Base-by-base conservation (phyloP, 2,113 vertebrate species). In the Podilymbus podiceps region DNA sequence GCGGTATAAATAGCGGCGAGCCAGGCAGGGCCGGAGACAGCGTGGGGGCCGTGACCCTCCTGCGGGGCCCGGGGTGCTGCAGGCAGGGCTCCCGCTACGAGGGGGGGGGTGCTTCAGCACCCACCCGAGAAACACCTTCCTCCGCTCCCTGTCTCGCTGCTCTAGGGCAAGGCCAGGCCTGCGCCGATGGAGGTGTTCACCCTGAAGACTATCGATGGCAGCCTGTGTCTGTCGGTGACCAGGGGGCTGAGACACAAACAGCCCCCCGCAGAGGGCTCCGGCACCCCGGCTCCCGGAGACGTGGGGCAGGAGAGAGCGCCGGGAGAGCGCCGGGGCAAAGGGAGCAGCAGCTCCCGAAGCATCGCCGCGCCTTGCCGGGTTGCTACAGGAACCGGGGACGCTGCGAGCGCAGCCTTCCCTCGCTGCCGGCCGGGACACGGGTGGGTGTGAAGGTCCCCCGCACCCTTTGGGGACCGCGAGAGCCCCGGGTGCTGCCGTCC, bases 1-100 rank as follows among this genome's bases (percentile, higher is more conserved):
- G 53, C 64, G 60, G 60, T 90, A 95, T 95, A 93, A 95, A 95
- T 95, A 93, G 93, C 55, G 33, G 81, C 38, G 82, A 42, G 66
- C 59, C n/a, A 62, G 52, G 42, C 53, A 25, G 52, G 63, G 63
- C 60, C 20, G 50, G 80, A 42, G 14, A 11, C 42, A 27, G 63
- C 59, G 38, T 6, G 75, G 53, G 81, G 93, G 85, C 24, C 25
- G 24, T 69, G 89, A 50, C 52, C 53, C 5, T 50, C 33, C 20
- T 16, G 3, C 9, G 27, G 71, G 50, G n/a, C 22, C 11, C 28
- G 46, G 35, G 68, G 33, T n/a, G 69, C 87, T 56, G 52, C 46
- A 16, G 69, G 19, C 8, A 17, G 52, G 62, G 21, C 31, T 23
- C 28, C 13, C 30, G 28, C 52, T 59, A 44, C 64, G 16, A 59